Conservation (phyloP, 1,140 invertebrate species). For the Brachionus asplanchnoidis region DNA sequence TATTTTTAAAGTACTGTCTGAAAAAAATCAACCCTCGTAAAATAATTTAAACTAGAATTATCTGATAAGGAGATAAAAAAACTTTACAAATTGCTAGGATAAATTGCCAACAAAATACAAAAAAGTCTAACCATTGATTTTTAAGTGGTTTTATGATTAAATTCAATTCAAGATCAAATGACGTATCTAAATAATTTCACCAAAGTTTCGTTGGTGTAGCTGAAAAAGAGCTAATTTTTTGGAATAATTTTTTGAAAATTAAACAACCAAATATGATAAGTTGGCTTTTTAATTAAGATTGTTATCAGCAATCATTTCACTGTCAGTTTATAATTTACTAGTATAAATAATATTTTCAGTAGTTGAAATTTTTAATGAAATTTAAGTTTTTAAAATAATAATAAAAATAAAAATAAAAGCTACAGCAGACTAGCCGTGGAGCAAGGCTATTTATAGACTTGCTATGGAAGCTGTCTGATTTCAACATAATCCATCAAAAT, state of each 20-base stretch:
- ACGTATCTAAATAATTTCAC: background rate
- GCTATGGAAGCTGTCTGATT: too few relatives aligned
- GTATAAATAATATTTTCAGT: background rate
- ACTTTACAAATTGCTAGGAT: background rate
- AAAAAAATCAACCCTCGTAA: background rate
- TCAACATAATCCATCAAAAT: too few relatives aligned
- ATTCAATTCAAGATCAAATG: background rate
- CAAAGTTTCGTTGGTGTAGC: background rate
- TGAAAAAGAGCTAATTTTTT: background rate
- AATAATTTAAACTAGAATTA: background rate
- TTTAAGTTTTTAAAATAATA: background rate
- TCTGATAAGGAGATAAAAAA: conserved; percentile 1
- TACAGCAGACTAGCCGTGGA: too few relatives aligned
- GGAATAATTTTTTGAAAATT: background rate
- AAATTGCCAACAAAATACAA: background rate
- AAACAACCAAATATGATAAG: background rate
- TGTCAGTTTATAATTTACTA: background rate
- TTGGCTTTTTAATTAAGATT: background rate
- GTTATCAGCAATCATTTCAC: background rate
- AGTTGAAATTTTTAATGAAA: background rate
- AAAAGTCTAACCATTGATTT: conserved; percentile 8
- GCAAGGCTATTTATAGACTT: too few relatives aligned
- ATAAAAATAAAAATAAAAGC: too few relatives aligned
- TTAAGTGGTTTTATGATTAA: conserved; percentile 4
- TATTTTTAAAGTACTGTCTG: background rate